These are phyloP conservation scores for Acromyrmex heyeri DNA, from an alignment of 1,140 invertebrate genomes.

Conservation along the genomic window DNA sequence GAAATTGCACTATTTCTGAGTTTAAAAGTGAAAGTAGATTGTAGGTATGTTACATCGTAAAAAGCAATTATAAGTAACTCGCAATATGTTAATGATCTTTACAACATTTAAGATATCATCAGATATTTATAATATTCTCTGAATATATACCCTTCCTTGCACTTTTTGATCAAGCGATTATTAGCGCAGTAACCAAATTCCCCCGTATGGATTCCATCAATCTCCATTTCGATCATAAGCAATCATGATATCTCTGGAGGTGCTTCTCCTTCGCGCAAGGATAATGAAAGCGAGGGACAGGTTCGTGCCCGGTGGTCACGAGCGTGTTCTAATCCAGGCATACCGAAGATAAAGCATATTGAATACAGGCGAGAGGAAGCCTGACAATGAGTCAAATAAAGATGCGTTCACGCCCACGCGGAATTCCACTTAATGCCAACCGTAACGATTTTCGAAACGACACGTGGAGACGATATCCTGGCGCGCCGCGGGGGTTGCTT, in stretches of 20 bases:
- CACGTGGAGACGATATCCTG: constrained; percentile 28
- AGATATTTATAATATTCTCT: neutral
- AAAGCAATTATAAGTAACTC: neutral
- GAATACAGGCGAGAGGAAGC: constrained; percentile 21
- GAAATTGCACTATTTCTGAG: neutral
- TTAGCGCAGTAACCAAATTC: constrained; percentile 9
- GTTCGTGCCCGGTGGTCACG: constrained; percentile 14
- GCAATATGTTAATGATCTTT: neutral
- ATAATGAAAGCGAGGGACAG: constrained; percentile 23
- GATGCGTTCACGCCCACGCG: constrained; percentile 61
- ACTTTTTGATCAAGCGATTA: constrained; percentile 3
- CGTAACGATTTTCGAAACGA: constrained; percentile 65
- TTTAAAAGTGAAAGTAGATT: neutral
- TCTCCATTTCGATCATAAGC: constrained; percentile 26
- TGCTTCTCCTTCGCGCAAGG: constrained; percentile 1
- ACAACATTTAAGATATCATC: neutral
- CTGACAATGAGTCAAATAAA: constrained; percentile 69
- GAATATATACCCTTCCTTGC: neutral
- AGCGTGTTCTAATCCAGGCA: constrained; percentile 57
- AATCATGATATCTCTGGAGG: constrained; percentile 9
- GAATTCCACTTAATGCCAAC: constrained; percentile 45
- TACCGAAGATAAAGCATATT: constrained; percentile 49
- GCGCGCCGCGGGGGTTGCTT: constrained; percentile 54
- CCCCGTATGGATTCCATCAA: constrained; percentile 11
- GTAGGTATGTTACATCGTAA: neutral